These are phyloP conservation scores for Brachynemurus nebulosus DNA, from an alignment of 2,888 invertebrate species.

Conservation along the genomic window DNA sequence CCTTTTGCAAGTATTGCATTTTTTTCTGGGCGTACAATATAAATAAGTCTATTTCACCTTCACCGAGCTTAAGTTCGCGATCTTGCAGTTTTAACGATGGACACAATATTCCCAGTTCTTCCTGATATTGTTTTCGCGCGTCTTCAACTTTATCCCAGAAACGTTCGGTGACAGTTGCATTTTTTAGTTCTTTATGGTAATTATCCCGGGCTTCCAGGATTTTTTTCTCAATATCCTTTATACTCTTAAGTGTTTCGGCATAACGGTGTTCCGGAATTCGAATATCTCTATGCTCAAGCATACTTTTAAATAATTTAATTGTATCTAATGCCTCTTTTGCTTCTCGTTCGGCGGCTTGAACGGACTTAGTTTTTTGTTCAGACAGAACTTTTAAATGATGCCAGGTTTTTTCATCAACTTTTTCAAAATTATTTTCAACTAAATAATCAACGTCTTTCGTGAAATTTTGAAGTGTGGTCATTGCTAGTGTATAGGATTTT, in stretches of 20 bases:
- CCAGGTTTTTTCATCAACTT: constrained; percentile 42
- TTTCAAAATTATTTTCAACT: constrained; percentile 47
- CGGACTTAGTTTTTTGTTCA: constrained; percentile 38
- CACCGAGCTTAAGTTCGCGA: constrained; percentile 44
- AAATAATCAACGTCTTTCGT: constrained; percentile 39
- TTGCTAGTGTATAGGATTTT: constrained; percentile 50
- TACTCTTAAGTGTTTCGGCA: constrained; percentile 38
- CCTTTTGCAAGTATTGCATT: constrained; percentile 62
- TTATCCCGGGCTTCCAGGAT: constrained; percentile 43
- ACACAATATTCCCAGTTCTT: constrained; percentile 55
- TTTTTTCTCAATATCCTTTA: constrained; percentile 40
- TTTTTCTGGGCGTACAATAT: constrained; percentile 65
- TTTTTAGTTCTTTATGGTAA: constrained; percentile 40
- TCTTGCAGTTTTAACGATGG: constrained; percentile 55
- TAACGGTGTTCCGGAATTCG: constrained; percentile 32
- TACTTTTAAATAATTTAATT: constrained; percentile 30
- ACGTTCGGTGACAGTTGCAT: constrained; percentile 52
- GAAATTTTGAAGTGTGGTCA: constrained; percentile 40
- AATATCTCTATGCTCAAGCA: constrained; percentile 31
- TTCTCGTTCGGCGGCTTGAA: constrained; percentile 42
- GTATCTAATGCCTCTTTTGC: constrained; percentile 21
- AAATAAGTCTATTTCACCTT: constrained; percentile 61
- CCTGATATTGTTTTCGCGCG: constrained; percentile 44
- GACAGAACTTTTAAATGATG: constrained; percentile 41
- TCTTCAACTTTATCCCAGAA: constrained; percentile 69